Evolutionary conservation across 1,140 invertebrate species (phyloP), one percentile per base, ranked within the genome.

Genomic region (Bathynomus jamesi): DNA sequence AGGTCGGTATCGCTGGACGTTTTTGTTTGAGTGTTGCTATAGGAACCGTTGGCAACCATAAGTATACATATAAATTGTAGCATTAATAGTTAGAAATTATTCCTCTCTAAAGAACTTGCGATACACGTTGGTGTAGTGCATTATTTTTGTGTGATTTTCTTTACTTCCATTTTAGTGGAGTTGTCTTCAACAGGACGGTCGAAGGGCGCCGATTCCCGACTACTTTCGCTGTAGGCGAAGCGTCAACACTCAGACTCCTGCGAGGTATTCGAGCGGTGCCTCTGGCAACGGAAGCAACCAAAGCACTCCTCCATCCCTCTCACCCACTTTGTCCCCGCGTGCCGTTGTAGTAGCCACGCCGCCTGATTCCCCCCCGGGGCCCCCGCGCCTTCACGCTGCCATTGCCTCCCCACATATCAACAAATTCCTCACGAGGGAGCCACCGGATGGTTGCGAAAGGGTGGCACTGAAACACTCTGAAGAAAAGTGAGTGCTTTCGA

Each of bases 401-500:
- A 53, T 53, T 17, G 21, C 40, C 13, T 92, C 91, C 75, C 91
- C 91, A 62, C 89, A 90, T 79, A 92, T 92, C 80, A 91, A 91
- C 80, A 88, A 88, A 81, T 93, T 92, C 82, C 85, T 93, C 78
- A 90, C 91, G 31, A 85, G 91, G 72, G 90, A 92, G 83, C 91
- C 91, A 69, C 91, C 91, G 28, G 91, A 93, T 86, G 91, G 91
- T 80, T 94, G 91, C 86, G 91, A 94, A 85, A 90, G 90, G 83
- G 81, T 83, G 29, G 67, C 75, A 32, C 86, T 88, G 77, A 86
- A 87, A 81, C 81, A 85, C 76, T 87, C 87, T 80, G 87, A 88
- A 82, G 81, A 82, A 79, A 87, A 85, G 87, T 87, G 82, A 80
- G 78, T 25, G 0, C 32, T n/a, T n/a, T n/a, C n/a, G n/a, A n/a